Base-by-base conservation (phyloP, 2,797 vertebrate species). In the Ptychobarbus kaznakovi region DNA sequence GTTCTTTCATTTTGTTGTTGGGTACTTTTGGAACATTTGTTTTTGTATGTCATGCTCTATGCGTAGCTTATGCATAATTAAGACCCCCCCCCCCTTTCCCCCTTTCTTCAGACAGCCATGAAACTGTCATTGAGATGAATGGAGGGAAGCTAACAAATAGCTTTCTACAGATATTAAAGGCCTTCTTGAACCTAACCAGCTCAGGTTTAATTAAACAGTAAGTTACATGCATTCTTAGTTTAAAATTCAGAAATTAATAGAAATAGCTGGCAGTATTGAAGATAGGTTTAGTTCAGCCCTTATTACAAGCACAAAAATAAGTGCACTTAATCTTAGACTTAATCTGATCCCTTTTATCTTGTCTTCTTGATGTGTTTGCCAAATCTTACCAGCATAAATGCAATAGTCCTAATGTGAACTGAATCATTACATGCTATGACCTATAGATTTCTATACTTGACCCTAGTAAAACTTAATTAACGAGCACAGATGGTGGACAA, bases 401-500 rank as follows among this genome's bases (percentile, higher is more conserved):
- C 15, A 32, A 61, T 46, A 4, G 68, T 22, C 15, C n/a, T 82
- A n/a, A 70, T 44, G 28, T 56, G 22, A 56, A 69, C n/a, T 58
- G 12, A 58, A 69, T 22, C 42, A 12, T 73, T 35, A 44, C 38
- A 84, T 40, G 2, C 68, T 44, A 42, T 74, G 35, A 74, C 81
- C 81, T 87, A 65, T 25, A 80, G 42, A 83, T 70, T 65, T n/a
- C 61, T 72, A 40, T 28, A 66, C 76, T 80, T 87, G 76, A 83
- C 81, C 79, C 65, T 28, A 65, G 72, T 69, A 66, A 80, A 76
- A 80, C 49, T 53, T 42, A 66, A 35, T 74, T 86, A 84, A 86
- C 28, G 44, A 72, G 46, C 83, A 87, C 78, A 82, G 86, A 87
- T 79, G 65, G 81, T 82, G 46, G 22, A 61, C 11, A 66, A 63